These are phyloP conservation scores for Synergus gifuensis DNA, from an alignment of 2,888 invertebrate species.

Conservation along the genomic window DNA sequence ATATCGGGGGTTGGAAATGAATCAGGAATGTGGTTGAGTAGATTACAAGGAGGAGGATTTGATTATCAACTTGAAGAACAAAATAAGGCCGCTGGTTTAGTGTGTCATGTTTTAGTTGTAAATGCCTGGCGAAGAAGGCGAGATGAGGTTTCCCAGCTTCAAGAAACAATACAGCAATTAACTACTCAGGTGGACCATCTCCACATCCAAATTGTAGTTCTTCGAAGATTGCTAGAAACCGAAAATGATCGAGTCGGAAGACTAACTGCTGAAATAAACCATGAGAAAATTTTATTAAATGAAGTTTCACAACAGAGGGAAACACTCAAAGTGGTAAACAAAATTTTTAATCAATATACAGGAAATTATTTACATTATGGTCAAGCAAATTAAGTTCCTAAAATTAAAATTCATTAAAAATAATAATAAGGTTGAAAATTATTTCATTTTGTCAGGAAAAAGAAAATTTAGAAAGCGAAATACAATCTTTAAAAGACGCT, in stretches of 20 bases:
- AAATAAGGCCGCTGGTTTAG: constrained; percentile 77
- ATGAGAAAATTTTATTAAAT: constrained; percentile 77
- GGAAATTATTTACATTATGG: neutral
- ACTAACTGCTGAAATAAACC: constrained; percentile 78
- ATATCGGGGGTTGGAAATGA: constrained; percentile 43
- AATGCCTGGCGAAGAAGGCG: constrained; percentile 80
- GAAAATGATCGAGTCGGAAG: constrained; percentile 80
- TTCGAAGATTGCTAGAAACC: constrained; percentile 81
- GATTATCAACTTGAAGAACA: constrained; percentile 45
- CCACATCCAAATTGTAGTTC: constrained; percentile 81
- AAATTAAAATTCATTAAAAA: no score
- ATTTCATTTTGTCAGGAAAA: constrained; percentile 66
- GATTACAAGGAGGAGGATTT: constrained; percentile 22
- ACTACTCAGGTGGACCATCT: constrained; percentile 78
- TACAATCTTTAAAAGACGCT: constrained; percentile 60
- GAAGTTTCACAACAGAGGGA: constrained; percentile 79
- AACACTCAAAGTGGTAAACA: constrained; percentile 71
- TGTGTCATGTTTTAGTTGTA: constrained; percentile 79
- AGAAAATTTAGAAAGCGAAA: constrained; percentile 61
- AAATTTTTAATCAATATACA: neutral
- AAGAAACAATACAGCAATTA: constrained; percentile 78
- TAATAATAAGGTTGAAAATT: neutral
- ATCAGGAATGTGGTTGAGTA: constrained; percentile 43
- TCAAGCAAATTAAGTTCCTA: neutral
- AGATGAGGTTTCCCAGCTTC: constrained; percentile 78